Base-by-base conservation (phyloP, 2,888 invertebrate genomes). In the Buathra laborator region DNA sequence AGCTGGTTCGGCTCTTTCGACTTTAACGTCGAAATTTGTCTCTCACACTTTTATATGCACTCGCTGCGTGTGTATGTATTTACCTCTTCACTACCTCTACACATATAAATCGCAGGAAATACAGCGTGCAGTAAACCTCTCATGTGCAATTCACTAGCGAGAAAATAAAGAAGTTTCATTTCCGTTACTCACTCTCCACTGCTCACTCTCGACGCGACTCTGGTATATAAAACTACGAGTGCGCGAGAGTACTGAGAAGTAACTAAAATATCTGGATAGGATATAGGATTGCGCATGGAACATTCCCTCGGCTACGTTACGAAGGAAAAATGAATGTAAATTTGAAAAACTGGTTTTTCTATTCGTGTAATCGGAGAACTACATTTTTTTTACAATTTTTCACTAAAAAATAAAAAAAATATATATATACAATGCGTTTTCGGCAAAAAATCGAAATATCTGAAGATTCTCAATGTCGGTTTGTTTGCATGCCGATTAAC, bases 91-190 rank as follows among this genome's bases (percentile, higher is more conserved):
- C 56, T 19, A 3, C 24, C 24, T 24, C 43, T 43, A 37, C n/a
- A n/a, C n/a, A 37, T 64, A 16, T 37, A 32, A 32, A 7, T 16
- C 64, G 12, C 43, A 14, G 37, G 16, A 64, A 64, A 16, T 43
- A 51, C 68, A 68, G 68, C 51, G 68, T 19, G 62, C 72, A 59
- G 72, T 78, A 83, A 74, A 78, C 59, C 79, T 24, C 64, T 14
- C 48, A 59, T 83, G 74, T 68, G 74, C 79, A 70, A 79, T 83
- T 68, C 77, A 79, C 72, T 74, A 79, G 74, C 53, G 62, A 66
- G 59, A 78, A 83, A 83, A 78, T 78, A 78, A 74, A 79, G 78
- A 74, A 83, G 78, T 74, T 75, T 78, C 79, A 82, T 82, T 82
- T 72, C 66, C 71, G 71, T 66, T 71, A 82, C 77, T 82, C 51